These are phyloP conservation scores for Leptinotarsa rubiginosa DNA, from an alignment of 2,888 invertebrate genomes.

Conservation along the genomic window DNA sequence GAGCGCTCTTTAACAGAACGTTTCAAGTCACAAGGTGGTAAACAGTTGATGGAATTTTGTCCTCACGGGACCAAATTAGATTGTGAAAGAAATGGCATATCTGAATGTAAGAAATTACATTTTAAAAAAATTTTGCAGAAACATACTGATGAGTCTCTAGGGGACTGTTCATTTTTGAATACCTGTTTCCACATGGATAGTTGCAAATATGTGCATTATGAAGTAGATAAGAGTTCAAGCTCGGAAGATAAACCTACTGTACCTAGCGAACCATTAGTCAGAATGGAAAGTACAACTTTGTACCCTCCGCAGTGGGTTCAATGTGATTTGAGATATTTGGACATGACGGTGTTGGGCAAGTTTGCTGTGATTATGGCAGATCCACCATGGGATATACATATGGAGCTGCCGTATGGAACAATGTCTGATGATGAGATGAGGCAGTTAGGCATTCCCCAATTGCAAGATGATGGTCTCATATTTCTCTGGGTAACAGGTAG, in stretches of 20 bases:
- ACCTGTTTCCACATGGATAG: conserved; percentile 99
- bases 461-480: conserved; percentile 96
- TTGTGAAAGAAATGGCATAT: conserved; percentile 73
- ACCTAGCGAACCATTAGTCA: conserved; percentile 55
- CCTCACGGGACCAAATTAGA: conserved; percentile 94
- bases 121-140: conserved; percentile 96
- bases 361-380: conserved; percentile 99
- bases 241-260: conserved; percentile 63
- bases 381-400: conserved; percentile 99
- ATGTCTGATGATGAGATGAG: conserved; percentile 99
- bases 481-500: conserved; percentile 98
- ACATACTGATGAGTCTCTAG: conserved; percentile 80
- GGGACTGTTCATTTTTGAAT: conserved; percentile 97
- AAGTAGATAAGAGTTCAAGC: conserved; percentile 84
- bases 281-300: conserved; percentile 72
- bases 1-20: conserved; percentile 95
- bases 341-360: conserved; percentile 94
- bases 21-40: conserved; percentile 95
- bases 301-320: conserved; percentile 97
- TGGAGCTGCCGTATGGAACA: conserved; percentile 98
- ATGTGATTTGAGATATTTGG: conserved; percentile 91
- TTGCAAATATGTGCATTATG: conserved; percentile 98
- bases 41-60: conserved; percentile 95
- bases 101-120: conserved; percentile 88
- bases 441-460: conserved; percentile 90